Base-by-base conservation (phyloP, 1,140 invertebrate genomes). In the Sinella curviseta region DNA sequence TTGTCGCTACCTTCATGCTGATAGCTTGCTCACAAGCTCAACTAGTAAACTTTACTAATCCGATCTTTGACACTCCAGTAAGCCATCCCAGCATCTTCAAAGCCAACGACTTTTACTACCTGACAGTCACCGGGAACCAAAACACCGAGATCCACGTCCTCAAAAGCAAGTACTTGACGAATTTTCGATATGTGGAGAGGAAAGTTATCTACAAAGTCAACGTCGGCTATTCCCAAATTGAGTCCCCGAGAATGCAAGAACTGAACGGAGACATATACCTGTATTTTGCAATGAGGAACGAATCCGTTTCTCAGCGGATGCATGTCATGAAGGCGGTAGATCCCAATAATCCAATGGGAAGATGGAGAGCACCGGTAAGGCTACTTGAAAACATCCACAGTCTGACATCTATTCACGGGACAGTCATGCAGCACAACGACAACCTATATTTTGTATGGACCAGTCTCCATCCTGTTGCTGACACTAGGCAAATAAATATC, bases 401-500 rank as follows among this genome's bases (percentile, higher is more conserved):
- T 4, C 4, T 8, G 17, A n/a, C n/a, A n/a, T n/a, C n/a, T n/a
- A n/a, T n/a, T n/a, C n/a, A n/a, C n/a, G n/a, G n/a, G n/a, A n/a
- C 39, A 8, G 39, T 48, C 17, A 48, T 48, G 39, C 4, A 48
- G 17, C 39, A 48, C 39, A 17, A 48, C 17, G 39, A 17, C 4
- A 48, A 48, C 4, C n/a, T n/a, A 3, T 60, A 80, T 24, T 77
- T 80, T 39, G 76, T 80, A 8, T 80, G 67, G 65, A 36, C 28
- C 12, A 39, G 76, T n/a, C 3, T 3, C 16, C 8, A 57, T 26
- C 28, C 26, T 8, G 8, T 14, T 20, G 34, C 77, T 73, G 74
- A 36, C 55, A 65, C 80, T 34, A n/a, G n/a, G n/a, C n/a, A n/a
- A n/a, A n/a, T n/a, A n/a, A 80, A 70, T 76, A 80, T 82, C 54